phyloP scores from a whole-genome alignment of 2,797 vertebrate species.

The Catamblyrhynchus diadema region DNA sequence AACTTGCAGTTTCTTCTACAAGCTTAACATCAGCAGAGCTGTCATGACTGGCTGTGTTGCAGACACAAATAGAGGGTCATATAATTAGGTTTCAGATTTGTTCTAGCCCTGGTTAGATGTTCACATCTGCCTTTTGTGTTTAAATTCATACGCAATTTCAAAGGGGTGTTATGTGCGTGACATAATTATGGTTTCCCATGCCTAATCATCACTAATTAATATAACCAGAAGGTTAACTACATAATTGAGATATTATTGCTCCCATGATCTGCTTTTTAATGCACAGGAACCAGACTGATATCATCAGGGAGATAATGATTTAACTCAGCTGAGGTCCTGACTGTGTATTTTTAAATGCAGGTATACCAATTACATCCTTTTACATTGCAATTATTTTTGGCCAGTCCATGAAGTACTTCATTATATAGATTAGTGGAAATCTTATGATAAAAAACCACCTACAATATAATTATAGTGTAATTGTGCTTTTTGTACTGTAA shows the following conservation, averaged over 20 bases:
- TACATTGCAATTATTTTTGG: not conserved
- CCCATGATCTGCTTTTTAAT: conserved; percentile 45
- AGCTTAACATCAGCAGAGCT: not conserved
- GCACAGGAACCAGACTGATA: conserved; percentile 24
- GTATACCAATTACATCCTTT: not conserved
- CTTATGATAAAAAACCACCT: not conserved
- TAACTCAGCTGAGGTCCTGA: not conserved
- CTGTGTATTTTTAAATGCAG: conserved; percentile 22
- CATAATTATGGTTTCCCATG: conserved; percentile 42
- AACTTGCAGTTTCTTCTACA: not conserved
- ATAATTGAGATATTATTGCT: conserved; percentile 52
- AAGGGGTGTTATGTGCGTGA: not conserved
- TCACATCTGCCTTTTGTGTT: conserved; percentile 31
- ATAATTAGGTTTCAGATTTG: not conserved
- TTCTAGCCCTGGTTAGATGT: not conserved
- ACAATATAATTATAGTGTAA: not conserved
- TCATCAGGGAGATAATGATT: conserved; percentile 1
- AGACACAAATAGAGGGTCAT: not conserved
- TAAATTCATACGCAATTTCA: not conserved
- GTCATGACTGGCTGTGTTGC: not conserved
- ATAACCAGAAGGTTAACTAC: conserved; percentile 63
- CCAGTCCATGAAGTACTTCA: not conserved
- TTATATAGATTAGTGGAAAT: not conserved
- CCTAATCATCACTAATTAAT: conserved; percentile 63
- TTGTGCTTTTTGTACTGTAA: not conserved